A percentile compares a stretch with the other conserved stretches of the same genome.
phyloP scores from a whole-genome alignment of 2,797 vertebrate genomes.

The Xiphophorus birchmanni region DNA sequence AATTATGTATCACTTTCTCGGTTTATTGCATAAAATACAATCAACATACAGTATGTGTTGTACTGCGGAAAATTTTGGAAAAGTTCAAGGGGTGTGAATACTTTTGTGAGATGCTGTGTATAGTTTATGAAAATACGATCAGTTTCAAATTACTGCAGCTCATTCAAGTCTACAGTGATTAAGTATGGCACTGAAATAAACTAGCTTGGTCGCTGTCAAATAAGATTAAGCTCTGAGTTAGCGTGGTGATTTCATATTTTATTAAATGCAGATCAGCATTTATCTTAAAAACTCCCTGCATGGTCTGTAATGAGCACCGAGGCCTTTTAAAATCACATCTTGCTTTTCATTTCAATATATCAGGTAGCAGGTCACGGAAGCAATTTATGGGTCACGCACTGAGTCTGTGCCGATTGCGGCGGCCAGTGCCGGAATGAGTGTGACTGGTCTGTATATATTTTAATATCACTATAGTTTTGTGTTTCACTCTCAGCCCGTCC shows the following conservation, averaged over 20 bases:
- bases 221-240: constrained; percentile 40
- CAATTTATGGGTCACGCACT: constrained; percentile 62
- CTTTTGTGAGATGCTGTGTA: constrained; percentile 1
- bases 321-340: constrained; percentile 54
- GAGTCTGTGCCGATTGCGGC: constrained; percentile 39
- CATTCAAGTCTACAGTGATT: constrained; percentile 27
- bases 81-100: background rate
- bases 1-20: background rate
- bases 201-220: constrained; percentile 18
- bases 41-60: background rate
- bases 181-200: constrained; percentile 21
- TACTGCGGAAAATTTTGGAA: background rate
- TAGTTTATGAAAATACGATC: constrained; percentile 53
- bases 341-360: constrained; percentile 60
- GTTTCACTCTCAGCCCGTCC: constrained; percentile 89
- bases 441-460: constrained; percentile 84
- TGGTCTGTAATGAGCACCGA: constrained; percentile 51
- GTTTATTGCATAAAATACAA: background rate
- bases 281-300: constrained; percentile 41
- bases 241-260: constrained; percentile 54
- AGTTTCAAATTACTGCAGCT: constrained; percentile 44
- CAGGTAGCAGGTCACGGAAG: constrained; percentile 72
- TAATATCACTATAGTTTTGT: constrained; percentile 88
- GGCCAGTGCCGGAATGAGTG: constrained; percentile 59
- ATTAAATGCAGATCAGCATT: constrained; percentile 51